These are phyloP conservation scores for Scomber colias DNA, from an alignment of 2,113 vertebrate genomes.

Conservation along the genomic window DNA sequence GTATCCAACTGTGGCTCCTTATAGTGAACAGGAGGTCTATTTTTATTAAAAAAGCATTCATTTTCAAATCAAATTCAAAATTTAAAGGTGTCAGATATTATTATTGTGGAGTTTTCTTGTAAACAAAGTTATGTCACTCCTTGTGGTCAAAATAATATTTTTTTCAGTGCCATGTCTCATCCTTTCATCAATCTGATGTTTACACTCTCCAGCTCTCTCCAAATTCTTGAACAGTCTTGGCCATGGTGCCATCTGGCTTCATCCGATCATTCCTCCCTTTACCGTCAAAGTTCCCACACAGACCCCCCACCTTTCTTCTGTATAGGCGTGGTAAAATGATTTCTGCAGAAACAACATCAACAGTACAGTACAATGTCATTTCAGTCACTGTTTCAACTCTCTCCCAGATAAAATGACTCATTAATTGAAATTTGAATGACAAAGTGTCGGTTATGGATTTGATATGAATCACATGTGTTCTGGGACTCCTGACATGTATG, in stretches of 20 bases:
- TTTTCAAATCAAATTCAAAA: too few species aligned
- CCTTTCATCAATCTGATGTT: conserved; percentile 9
- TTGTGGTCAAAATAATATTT: background rate
- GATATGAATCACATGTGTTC: background rate
- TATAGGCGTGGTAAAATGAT: conserved; percentile 85
- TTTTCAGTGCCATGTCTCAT: background rate
- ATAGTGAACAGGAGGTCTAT: too few species aligned
- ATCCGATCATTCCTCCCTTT: conserved; percentile 81
- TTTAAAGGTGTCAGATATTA: background rate
- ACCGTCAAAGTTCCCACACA: conserved; percentile 89
- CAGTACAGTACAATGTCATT: background rate
- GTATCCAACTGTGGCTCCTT: too few species aligned
- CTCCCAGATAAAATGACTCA: background rate
- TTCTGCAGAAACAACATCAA: conserved; percentile 71
- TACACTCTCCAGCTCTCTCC: conserved; percentile 88
- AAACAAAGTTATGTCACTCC: background rate
- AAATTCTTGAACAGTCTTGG: conserved; percentile 75
- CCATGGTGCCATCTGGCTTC: conserved; percentile 80
- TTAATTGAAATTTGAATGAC: background rate
- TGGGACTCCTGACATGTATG: background rate
- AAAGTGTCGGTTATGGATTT: background rate
- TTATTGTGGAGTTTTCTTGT: conserved; percentile 4
- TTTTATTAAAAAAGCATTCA: too few species aligned
- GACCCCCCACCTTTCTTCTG: conserved; percentile 81
- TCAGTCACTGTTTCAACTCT: background rate